phyloP scores from a whole-genome alignment of 2,797 vertebrate genomes.

The Smutsia temminckii region DNA sequence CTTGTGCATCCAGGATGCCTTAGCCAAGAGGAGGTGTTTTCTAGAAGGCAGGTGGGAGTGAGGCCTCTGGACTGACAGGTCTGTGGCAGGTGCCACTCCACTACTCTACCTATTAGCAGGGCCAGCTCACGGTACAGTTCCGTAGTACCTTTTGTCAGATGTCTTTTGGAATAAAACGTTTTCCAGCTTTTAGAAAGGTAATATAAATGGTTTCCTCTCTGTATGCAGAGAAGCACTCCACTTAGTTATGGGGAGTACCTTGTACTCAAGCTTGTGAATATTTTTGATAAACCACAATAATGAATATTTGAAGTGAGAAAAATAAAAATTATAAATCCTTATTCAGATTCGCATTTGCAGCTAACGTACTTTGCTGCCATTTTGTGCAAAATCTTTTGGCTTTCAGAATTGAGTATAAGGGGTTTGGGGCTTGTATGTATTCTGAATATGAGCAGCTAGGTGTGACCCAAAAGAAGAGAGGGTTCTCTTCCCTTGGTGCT shows the following conservation, averaged over 20 bases:
- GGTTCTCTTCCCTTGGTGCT: background rate
- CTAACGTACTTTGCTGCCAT: background rate
- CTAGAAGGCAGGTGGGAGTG: background rate
- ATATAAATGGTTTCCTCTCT: background rate
- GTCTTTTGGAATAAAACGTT: background rate
- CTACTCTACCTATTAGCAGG: background rate
- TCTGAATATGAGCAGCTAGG: background rate
- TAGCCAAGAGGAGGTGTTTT: background rate
- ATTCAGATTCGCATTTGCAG: background rate
- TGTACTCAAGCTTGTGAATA: background rate
- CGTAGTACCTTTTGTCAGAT: background rate
- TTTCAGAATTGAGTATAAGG: background rate
- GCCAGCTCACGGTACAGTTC: background rate
- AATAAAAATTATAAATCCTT: background rate
- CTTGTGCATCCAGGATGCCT: background rate
- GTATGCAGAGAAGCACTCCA: background rate
- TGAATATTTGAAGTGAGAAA: constrained; percentile 1
- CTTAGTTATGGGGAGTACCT: background rate
- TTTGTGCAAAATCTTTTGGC: background rate
- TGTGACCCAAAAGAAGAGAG: background rate
- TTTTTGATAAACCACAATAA: background rate
- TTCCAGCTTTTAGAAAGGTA: background rate
- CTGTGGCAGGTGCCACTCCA: accelerated
- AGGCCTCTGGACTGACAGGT: background rate
- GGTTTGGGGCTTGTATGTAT: background rate